Percentiles rank a stretch among this genome's conserved stretches.
Evolutionary conservation across 2,113 vertebrate species (phyloP).

Genomic region (Odontesthes bonariensis): DNA sequence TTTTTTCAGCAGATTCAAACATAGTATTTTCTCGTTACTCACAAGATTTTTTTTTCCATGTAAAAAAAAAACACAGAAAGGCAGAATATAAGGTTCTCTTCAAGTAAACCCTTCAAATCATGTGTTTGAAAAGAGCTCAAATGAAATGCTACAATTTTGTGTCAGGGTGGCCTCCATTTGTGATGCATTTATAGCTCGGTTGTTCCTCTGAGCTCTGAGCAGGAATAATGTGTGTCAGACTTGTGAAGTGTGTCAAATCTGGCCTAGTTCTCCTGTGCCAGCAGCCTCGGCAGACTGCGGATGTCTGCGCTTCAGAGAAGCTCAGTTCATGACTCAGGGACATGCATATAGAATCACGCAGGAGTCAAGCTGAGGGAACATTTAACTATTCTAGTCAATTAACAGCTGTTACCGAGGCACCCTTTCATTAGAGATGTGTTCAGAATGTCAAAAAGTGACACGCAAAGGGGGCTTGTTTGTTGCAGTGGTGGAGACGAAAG

Average conservation of each 20-base stretch:
- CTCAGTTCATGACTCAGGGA: slow-evolving; percentile 71
- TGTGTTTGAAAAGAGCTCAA: slow-evolving; percentile 10
- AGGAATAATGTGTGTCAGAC: slow-evolving; percentile 64
- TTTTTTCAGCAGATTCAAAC: slow-evolving; percentile 27
- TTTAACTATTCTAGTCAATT: slow-evolving; percentile 11
- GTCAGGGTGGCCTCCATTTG: slow-evolving; percentile 15
- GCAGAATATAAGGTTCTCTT: slow-evolving; percentile 17
- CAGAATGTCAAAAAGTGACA: slow-evolving; percentile 15
- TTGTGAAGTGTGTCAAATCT: slow-evolving; percentile 83
- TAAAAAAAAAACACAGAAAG: neutral
- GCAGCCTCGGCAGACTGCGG: slow-evolving; percentile 71
- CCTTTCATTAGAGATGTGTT: slow-evolving; percentile 34
- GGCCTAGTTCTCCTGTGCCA: slow-evolving; percentile 81
- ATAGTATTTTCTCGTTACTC: neutral
- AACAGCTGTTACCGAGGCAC: slow-evolving; percentile 22
- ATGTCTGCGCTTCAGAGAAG: slow-evolving; percentile 69
- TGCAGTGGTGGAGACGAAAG: neutral
- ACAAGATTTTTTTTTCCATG: neutral
- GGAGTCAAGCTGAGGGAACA: slow-evolving; percentile 3
- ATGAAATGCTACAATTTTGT: slow-evolving; percentile 11
- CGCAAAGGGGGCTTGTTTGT: neutral
- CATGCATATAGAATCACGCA: slow-evolving; percentile 8
- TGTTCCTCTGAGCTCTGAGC: slow-evolving; percentile 39
- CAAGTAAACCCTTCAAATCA: slow-evolving; percentile 5
- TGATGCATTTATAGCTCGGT: slow-evolving; percentile 18